Percentiles rank a stretch among this genome's conserved stretches.
phyloP scores from a whole-genome alignment of 1,140 invertebrate genomes.

The Dendroctonus valens region DNA sequence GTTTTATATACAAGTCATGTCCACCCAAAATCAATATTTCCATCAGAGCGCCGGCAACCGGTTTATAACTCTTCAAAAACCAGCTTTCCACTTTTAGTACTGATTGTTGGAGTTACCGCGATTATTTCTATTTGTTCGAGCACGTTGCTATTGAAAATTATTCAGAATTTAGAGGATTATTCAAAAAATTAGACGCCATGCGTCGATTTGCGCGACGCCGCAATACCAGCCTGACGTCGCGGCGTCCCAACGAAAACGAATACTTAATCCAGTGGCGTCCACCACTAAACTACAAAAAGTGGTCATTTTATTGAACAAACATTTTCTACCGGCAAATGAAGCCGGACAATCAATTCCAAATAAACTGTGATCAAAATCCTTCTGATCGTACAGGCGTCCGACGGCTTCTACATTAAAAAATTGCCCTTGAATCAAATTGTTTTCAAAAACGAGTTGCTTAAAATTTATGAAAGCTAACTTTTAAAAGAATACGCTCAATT shows the following conservation, averaged over 20 bases:
- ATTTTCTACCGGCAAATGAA: no score
- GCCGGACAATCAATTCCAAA: no score
- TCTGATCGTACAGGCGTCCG: no score
- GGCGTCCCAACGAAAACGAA: constrained; percentile 37
- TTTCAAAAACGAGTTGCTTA: no score
- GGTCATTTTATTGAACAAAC: no score
- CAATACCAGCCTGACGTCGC: constrained; percentile 36
- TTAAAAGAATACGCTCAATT: no score
- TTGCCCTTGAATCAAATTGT: no score
- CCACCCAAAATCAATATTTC: constrained; percentile 46
- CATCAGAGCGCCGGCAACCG: not conserved
- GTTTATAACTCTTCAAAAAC: no score
- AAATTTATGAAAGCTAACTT: no score
- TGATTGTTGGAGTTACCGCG: constrained; percentile 27
- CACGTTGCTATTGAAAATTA: constrained; percentile 14
- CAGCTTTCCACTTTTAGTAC: constrained; percentile 18
- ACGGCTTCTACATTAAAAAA: no score
- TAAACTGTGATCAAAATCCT: no score
- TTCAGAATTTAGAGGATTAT: constrained; percentile 22
- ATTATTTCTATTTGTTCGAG: constrained; percentile 10
- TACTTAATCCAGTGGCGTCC: constrained; percentile 20
- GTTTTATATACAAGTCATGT: constrained; percentile 32
- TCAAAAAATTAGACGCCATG: constrained; percentile 35
- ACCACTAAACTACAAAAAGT: no score
- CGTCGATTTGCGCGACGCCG: constrained; percentile 40